Base-by-base conservation (phyloP, 2,888 invertebrate genomes). In the Temnothorax unifasciatus region DNA sequence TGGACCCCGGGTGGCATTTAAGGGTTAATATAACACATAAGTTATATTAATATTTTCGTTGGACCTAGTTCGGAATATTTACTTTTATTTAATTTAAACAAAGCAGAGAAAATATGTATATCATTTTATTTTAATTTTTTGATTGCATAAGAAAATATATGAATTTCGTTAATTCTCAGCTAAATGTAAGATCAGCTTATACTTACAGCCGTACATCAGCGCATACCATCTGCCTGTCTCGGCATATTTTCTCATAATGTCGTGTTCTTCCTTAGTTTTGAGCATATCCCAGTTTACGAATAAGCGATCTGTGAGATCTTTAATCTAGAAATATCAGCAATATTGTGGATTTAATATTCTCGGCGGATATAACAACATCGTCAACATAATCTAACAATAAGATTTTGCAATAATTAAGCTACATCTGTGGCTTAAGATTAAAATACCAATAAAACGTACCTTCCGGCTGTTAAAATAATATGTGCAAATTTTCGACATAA, bases 281-380 rank as follows among this genome's bases (percentile, higher is more conserved):
- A 75, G 34, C 9, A 29, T 47, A 4, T 47, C 11, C 74, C 61
- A 47, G 34, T 75, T 47, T 44, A 34, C 18, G 63, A 75, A 61
- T 8, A 75, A 29, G 11, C 9, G 63, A 61, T 75, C 74, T 29
- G 63, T 61, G 34, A 75, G 74, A n/a, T 29, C 47, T 34, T 61
- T 75, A 29, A 75, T 75, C 61, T 75, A 61, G 2, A 61, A 75
- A 21, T 13, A 44, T 47, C 29, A 61, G 13, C 44, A n/a, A 44
- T 59, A 66, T 47, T 6, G 47, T 1, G 0, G 5, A 57, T 57
- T 4, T 13, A 38, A 6, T 38, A 54, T 54, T 5, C 15, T 25
- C 9, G 54, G 38, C 15, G 2, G 5, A 5, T 54, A n/a, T 15
- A 54, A 54, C 29, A 54, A 18, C 4, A 25, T 52, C 9, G 0